These are phyloP conservation scores for Pammene aurita DNA, from an alignment of 2,888 invertebrate species.

Conservation along the genomic window DNA sequence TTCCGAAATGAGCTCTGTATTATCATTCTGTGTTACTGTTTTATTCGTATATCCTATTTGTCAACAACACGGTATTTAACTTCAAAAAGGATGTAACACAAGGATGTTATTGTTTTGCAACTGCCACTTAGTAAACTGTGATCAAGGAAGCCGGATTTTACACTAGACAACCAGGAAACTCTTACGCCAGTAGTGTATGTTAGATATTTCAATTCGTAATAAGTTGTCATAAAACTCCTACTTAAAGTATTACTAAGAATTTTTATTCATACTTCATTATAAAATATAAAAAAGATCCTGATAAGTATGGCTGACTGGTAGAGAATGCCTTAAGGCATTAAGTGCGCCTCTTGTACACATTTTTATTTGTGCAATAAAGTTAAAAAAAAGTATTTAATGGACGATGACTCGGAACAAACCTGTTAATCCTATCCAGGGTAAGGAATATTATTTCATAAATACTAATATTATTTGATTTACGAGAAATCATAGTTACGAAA, in stretches of 20 bases:
- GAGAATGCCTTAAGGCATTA: too few relatives aligned
- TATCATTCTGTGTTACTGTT: not conserved
- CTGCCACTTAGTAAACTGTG: not conserved
- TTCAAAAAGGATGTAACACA: not conserved
- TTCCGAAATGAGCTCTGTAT: not conserved
- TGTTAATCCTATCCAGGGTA: too few relatives aligned
- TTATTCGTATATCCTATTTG: not conserved
- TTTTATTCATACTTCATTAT: too few relatives aligned
- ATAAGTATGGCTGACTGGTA: too few relatives aligned
- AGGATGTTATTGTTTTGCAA: constrained; percentile 6
- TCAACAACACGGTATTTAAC: constrained; percentile 1
- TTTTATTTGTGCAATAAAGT: too few relatives aligned
- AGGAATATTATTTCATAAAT: too few relatives aligned
- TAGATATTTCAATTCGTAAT: not conserved
- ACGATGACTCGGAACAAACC: too few relatives aligned
- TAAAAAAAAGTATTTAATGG: too few relatives aligned
- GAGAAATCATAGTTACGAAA: too few relatives aligned
- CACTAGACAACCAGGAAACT: not conserved
- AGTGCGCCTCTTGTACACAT: too few relatives aligned
- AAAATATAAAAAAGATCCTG: too few relatives aligned
- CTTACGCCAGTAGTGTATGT: not conserved
- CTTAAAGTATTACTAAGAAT: not conserved
- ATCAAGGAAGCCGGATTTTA: constrained; percentile 4
- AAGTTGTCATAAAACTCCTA: not conserved
- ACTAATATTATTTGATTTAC: too few relatives aligned